phyloP scores from a whole-genome alignment of 2,888 invertebrate genomes.

The Drosophila picticornis region DNA sequence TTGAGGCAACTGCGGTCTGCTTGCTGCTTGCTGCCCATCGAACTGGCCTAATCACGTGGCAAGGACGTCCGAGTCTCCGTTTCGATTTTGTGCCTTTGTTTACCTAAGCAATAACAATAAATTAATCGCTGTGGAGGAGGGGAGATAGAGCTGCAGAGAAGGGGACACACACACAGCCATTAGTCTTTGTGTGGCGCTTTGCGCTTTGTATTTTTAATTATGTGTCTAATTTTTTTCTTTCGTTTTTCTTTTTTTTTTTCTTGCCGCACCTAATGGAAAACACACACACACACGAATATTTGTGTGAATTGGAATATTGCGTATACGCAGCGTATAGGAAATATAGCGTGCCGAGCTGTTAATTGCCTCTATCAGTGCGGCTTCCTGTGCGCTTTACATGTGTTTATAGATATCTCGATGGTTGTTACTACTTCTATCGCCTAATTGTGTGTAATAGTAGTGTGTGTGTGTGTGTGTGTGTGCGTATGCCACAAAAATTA shows the following conservation, averaged over 20 bases:
- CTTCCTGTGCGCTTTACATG: constrained; percentile 75
- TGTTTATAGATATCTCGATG: constrained; percentile 63
- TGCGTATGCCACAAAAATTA: constrained; percentile 21
- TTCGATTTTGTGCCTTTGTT: constrained; percentile 73
- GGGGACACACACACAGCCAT: constrained; percentile 51
- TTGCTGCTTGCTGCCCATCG: constrained; percentile 29
- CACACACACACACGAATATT: constrained; percentile 19
- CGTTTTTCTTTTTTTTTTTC: constrained; percentile 2
- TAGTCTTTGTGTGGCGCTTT: constrained; percentile 58
- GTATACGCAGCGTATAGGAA: constrained; percentile 51
- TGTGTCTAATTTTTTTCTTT: constrained; percentile 69
- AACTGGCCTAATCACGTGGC: constrained; percentile 51
- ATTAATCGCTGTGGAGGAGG: constrained; percentile 62
- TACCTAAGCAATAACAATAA: constrained; percentile 81
- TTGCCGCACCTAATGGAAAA: constrained; percentile 17
- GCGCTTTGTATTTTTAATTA: constrained; percentile 81
- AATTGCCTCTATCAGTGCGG: constrained; percentile 78
- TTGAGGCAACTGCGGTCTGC: constrained; percentile 9
- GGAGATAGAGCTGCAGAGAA: not conserved
- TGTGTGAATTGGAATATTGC: constrained; percentile 25
- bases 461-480: not conserved
- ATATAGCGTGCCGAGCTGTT: constrained; percentile 79
- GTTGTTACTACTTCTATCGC: constrained; percentile 37
- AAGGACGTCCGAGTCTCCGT: constrained; percentile 12
- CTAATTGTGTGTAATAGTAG: constrained; percentile 61